phyloP scores from a whole-genome alignment of 2,797 vertebrate genomes.

The Aselliscus stoliczkanus region DNA sequence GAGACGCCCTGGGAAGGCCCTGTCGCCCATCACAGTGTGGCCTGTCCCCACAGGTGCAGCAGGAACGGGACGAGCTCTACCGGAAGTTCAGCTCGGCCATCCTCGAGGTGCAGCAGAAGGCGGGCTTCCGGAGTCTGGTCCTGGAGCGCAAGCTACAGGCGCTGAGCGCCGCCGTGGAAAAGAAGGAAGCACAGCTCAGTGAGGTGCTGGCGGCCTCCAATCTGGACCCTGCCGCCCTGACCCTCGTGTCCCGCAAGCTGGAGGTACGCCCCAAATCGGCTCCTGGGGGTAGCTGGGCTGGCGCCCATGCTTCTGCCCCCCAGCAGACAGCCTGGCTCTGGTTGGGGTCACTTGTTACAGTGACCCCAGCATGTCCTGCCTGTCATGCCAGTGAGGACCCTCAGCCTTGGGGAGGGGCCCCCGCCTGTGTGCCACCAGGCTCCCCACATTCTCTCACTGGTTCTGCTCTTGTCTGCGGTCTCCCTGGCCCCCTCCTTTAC shows the following conservation, averaged over 20 bases:
- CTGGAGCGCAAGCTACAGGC: slow-evolving; percentile 87
- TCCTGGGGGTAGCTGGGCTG: not conserved
- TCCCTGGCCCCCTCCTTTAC: not conserved
- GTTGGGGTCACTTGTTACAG: not conserved
- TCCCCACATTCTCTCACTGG: not conserved
- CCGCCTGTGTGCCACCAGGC: not conserved
- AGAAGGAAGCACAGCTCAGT: slow-evolving; percentile 87
- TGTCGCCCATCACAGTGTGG: fast-evolving
- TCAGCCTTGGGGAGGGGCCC: not conserved
- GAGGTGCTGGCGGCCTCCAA: slow-evolving; percentile 85
- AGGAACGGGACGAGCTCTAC: slow-evolving; percentile 87
- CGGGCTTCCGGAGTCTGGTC: slow-evolving; percentile 83
- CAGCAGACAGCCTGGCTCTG: not conserved
- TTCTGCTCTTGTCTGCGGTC: not conserved
- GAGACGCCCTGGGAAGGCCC: not conserved
- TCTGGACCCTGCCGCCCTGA: slow-evolving; percentile 84
- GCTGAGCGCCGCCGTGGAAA: slow-evolving; percentile 82
- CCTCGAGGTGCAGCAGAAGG: slow-evolving; percentile 87
- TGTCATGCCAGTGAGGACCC: not conserved
- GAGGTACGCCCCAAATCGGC: slow-evolving; percentile 79
- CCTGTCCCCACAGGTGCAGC: slow-evolving; percentile 84
- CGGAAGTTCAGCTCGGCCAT: slow-evolving; percentile 85
- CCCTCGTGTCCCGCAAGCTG: slow-evolving; percentile 81
- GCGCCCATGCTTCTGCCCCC: fast-evolving
- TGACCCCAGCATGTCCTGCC: not conserved